Conservation (phyloP, 2,113 vertebrate genomes). For the Perca schrenkii region DNA sequence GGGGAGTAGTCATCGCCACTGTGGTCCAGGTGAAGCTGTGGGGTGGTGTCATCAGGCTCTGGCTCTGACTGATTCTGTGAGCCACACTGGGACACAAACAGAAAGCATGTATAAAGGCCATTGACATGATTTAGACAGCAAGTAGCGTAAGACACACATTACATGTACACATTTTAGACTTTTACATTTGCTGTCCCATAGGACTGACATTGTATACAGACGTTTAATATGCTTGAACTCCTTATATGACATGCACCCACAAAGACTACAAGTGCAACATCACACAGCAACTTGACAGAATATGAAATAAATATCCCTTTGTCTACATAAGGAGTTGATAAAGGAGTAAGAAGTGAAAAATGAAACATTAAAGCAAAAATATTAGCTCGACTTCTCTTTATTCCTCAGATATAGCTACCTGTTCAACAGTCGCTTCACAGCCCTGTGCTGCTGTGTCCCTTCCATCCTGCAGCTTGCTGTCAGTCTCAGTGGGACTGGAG, state of each 20-base stretch:
- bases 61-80: conserved; percentile 36
- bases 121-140: not conserved
- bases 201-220: not conserved
- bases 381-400: no score
- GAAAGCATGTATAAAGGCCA: not conserved
- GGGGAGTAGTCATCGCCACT: not conserved
- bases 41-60: not conserved
- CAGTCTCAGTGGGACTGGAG: not conserved
- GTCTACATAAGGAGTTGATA: no score
- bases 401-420: conserved; percentile 11
- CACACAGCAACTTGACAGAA: not conserved
- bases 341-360: not conserved
- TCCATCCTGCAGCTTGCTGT: not conserved
- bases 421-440: not conserved
- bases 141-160: not conserved
- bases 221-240: not conserved
- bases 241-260: not conserved
- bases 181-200: not conserved
- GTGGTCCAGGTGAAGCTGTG: conserved; percentile 4
- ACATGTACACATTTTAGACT: not conserved
- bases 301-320: not conserved
- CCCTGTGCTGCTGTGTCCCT: conserved; percentile 13
- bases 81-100: not conserved
- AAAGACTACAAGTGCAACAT: not conserved
- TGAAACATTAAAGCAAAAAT: not conserved